Conservation (phyloP, 2,797 vertebrate species). For the Galagoides demidoff region DNA sequence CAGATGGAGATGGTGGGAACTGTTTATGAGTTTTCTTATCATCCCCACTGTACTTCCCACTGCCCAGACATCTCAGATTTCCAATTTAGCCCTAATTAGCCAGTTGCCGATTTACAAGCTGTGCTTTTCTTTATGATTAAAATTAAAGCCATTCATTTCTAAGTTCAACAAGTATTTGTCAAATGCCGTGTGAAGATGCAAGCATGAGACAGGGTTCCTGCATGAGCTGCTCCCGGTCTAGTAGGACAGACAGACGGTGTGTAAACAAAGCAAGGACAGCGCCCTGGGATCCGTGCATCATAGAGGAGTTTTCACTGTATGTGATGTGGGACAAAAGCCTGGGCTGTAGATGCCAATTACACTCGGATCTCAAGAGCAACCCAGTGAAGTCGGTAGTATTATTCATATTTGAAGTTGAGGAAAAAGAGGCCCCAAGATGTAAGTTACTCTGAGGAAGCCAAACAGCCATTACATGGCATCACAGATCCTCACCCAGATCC, state of each 20-base stretch:
- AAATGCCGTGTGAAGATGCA: not conserved
- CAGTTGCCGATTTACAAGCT: not conserved
- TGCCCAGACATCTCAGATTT: not conserved
- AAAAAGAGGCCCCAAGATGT: not conserved
- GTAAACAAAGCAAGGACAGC: not conserved
- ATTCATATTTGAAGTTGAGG: not conserved
- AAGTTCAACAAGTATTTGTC: not conserved
- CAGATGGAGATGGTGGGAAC: not conserved
- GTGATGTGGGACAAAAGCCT: not conserved
- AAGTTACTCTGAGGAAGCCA: not conserved
- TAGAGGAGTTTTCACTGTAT: not conserved
- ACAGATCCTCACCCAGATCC: not conserved
- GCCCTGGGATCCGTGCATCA: not conserved
- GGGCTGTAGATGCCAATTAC: not conserved
- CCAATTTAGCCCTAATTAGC: not conserved
- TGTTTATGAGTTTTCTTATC: not conserved
- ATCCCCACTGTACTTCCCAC: not conserved
- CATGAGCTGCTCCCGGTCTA: not conserved
- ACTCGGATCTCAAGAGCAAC: too few species aligned
- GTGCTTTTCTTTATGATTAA: not conserved
- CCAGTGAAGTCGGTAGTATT: too few species aligned
- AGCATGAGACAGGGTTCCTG: not conserved
- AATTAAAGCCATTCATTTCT: slow-evolving; percentile 16
- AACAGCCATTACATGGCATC: not conserved
- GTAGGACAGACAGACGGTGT: not conserved